Conservation (phyloP, 1,140 invertebrate species). For the Macrotrachela quadricornifera region DNA sequence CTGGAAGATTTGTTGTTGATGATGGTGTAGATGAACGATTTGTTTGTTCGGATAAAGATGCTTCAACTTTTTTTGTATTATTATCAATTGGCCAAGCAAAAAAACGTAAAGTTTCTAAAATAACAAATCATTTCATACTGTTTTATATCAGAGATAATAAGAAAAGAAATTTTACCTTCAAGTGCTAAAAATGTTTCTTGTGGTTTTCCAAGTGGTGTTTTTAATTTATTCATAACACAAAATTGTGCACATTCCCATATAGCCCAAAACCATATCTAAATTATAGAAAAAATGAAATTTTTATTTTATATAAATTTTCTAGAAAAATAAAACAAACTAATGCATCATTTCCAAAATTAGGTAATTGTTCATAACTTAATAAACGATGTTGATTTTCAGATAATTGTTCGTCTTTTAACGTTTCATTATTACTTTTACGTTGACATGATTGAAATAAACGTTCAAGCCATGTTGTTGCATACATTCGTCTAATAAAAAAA, state of each 20-base stretch:
- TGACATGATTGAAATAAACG: conserved; percentile 43
- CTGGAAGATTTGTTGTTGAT: too few relatives aligned
- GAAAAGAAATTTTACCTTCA: conserved; percentile 16
- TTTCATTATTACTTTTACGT: conserved; percentile 17
- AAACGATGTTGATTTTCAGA: conserved; percentile 2
- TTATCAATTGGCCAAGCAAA: neutral
- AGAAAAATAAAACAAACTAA: neutral
- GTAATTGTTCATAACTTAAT: neutral
- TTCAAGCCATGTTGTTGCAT: conserved; percentile 31
- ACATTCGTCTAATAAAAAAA: conserved; percentile 14
- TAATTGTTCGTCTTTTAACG: conserved; percentile 8
- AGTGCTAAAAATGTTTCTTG: conserved; percentile 68
- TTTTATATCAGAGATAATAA: neutral
- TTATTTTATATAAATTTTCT: neutral
- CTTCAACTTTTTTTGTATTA: neutral
- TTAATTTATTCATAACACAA: conserved; percentile 61
- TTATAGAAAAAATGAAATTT: neutral
- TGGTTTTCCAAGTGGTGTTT: conserved; percentile 81
- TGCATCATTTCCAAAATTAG: neutral
- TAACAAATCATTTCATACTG: neutral
- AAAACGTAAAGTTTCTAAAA: neutral
- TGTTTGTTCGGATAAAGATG: conserved; percentile 9
- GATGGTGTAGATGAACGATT: conserved; percentile 1
- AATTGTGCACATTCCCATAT: conserved; percentile 66
- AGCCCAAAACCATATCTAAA: conserved; percentile 43